A percentile compares a stretch with the other conserved stretches of the same genome.
phyloP scores from a whole-genome alignment of 2,113 vertebrate species.

The Nansenia antarctica region DNA sequence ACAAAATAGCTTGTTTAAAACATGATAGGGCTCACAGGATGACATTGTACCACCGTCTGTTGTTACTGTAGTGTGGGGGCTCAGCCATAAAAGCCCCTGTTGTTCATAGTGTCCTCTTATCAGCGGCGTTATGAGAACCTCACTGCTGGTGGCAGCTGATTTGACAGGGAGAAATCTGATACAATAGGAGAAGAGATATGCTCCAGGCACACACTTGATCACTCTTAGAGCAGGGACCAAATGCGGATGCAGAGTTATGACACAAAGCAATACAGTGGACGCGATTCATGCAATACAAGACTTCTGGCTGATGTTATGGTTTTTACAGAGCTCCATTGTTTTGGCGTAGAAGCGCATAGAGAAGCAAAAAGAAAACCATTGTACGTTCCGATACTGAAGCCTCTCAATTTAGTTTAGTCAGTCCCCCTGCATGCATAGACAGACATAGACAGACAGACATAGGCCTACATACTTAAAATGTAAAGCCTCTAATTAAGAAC shows the following conservation, averaged over 20 bases:
- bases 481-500: too few species aligned
- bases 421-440: too few species aligned
- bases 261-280: neutral
- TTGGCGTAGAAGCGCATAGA: neutral
- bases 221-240: slow-evolving; percentile 26
- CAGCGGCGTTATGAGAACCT: slow-evolving; percentile 58
- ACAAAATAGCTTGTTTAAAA: too few species aligned
- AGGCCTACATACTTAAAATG: too few species aligned
- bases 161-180: slow-evolving; percentile 63
- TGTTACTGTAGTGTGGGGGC: too few species aligned
- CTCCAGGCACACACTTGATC: slow-evolving; percentile 46
- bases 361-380: neutral
- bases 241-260: slow-evolving; percentile 24
- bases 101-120: slow-evolving; percentile 52
- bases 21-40: too few species aligned
- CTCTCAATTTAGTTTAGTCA: neutral
- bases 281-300: neutral
- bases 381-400: neutral
- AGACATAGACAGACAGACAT: too few species aligned
- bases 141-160: slow-evolving; percentile 59
- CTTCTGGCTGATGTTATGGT: neutral
- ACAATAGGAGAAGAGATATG: slow-evolving; percentile 56
- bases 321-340: neutral
- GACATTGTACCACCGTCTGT: too few species aligned
- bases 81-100: slow-evolving; percentile 53